Percentiles rank a stretch among this genome's conserved stretches.
Evolutionary conservation across 2,113 vertebrate genomes (phyloP).

Genomic region (Pollimyrus isidori): DNA sequence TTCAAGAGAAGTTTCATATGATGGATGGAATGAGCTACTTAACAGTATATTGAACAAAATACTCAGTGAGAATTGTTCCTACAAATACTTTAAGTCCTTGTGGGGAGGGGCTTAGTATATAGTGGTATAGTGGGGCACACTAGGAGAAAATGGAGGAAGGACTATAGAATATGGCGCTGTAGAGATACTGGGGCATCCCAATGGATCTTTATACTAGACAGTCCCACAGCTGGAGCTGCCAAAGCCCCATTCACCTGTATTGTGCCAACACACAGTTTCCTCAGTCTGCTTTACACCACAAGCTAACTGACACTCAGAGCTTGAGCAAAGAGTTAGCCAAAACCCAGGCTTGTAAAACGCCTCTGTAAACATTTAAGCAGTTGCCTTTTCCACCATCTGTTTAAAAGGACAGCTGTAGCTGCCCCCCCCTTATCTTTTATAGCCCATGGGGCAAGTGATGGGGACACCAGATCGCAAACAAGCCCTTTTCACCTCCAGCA

Average conservation of each 20-base stretch:
- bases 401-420: conserved; percentile 56
- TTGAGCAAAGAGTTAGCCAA: background rate
- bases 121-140: background rate
- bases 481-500: conserved; percentile 4
- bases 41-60: background rate
- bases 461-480: conserved; percentile 26
- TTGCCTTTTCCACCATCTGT: conserved; percentile 60
- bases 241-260: background rate
- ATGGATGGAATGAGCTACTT: background rate
- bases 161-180: background rate
- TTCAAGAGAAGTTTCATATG: background rate
- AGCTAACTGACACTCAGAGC: conserved; percentile 1
- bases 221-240: background rate
- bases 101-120: background rate
- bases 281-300: background rate
- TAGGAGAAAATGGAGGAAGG: background rate
- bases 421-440: conserved; percentile 40
- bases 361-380: conserved; percentile 42
- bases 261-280: conserved; percentile 2
- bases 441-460: conserved; percentile 45
- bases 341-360: conserved; percentile 10
- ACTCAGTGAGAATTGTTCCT: background rate
- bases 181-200: background rate
- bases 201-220: background rate
- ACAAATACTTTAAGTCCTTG: background rate